phyloP scores from a whole-genome alignment of 2,113 vertebrate species.

The Myxocyprinus asiaticus region DNA sequence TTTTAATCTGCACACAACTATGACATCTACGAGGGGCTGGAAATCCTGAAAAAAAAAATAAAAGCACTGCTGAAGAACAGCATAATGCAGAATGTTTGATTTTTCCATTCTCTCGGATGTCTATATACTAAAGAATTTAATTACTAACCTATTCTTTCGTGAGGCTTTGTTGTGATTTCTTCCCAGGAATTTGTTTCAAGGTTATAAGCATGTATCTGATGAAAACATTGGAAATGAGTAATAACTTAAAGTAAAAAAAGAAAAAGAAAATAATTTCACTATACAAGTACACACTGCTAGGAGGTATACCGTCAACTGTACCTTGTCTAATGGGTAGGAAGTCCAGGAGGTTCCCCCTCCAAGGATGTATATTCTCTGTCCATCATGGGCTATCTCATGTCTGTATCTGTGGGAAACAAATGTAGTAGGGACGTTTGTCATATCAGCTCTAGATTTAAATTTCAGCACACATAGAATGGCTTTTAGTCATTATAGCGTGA shows the following conservation, averaged over 20 bases:
- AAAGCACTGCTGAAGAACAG: not conserved
- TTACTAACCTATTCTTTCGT: constrained; percentile 86
- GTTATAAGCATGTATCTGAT: constrained; percentile 95
- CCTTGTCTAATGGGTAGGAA: constrained; percentile 96
- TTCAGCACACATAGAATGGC: no score
- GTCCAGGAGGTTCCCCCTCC: constrained; percentile 98
- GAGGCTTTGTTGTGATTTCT: constrained; percentile 91
- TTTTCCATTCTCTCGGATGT: not conserved
- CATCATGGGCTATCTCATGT: constrained; percentile 95
- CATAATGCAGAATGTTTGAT: not conserved
- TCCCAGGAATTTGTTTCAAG: constrained; percentile 98
- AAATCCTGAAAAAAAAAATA: constrained; percentile 78
- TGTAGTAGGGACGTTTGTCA: not conserved
- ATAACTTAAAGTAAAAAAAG: not conserved
- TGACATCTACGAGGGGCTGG: constrained; percentile 95
- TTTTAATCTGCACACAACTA: constrained; percentile 96
- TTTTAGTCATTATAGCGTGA: no score
- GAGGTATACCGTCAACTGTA: constrained; percentile 54
- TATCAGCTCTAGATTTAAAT: not conserved
- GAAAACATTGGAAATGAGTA: not conserved
- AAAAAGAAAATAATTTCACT: not conserved
- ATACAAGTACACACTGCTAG: not conserved
- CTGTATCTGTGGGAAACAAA: constrained; percentile 81
- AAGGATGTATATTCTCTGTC: constrained; percentile 93
- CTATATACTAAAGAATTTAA: not conserved